These are phyloP conservation scores for Bombycilla garrulus DNA, from an alignment of 2,113 vertebrate species.

Conservation along the genomic window DNA sequence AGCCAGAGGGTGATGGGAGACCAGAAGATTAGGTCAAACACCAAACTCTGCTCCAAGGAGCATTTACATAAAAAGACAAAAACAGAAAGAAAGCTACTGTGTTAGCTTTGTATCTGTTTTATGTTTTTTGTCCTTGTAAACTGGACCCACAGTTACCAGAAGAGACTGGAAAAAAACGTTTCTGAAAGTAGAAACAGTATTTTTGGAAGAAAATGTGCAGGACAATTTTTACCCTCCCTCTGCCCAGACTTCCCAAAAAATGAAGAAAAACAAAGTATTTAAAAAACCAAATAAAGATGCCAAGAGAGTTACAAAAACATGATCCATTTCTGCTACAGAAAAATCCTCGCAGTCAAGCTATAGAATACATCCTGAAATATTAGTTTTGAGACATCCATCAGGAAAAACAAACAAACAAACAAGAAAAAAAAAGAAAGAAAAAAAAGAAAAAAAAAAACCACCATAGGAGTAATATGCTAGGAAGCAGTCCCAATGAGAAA, in stretches of 20 bases:
- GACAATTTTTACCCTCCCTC: background rate
- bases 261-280: slow-evolving; percentile 36
- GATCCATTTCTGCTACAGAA: background rate
- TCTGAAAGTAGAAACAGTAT: slow-evolving; percentile 32
- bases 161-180: background rate
- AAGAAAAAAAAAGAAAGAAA: background rate
- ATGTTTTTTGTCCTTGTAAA: background rate
- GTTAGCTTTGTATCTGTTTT: background rate
- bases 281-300: background rate
- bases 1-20: slow-evolving; percentile 14
- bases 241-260: background rate
- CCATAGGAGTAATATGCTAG: background rate
- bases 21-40: slow-evolving; percentile 6
- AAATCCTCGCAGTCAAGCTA: background rate
- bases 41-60: background rate
- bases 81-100: background rate
- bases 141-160: background rate
- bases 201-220: slow-evolving; percentile 28
- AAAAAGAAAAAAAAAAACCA: background rate
- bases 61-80: background rate
- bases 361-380: background rate
- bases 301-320: slow-evolving; percentile 26
- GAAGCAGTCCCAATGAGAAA: background rate
- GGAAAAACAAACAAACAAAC: too few relatives aligned
- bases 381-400: background rate